A percentile compares a stretch with the other conserved stretches of the same genome.
Evolutionary conservation across 2,797 vertebrate genomes (phyloP).

Genomic region (Dermochelys coriacea): DNA sequence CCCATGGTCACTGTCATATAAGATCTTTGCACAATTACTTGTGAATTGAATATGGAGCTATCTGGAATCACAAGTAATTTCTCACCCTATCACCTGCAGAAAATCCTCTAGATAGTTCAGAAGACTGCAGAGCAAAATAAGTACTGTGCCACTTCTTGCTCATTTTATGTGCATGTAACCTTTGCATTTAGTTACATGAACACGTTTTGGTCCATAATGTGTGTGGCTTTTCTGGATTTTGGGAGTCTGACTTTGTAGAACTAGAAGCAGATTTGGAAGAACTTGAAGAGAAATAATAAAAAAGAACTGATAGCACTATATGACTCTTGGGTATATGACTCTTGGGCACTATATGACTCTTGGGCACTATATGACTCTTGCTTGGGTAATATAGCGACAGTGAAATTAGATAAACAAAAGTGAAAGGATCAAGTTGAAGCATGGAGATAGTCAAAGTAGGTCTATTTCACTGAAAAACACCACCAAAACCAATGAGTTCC

Average conservation of each 20-base stretch:
- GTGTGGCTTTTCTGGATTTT: neutral
- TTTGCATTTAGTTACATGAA: neutral
- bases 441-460: rapidly evolving
- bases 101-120: neutral
- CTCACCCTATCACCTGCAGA: neutral
- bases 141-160: conserved; percentile 2
- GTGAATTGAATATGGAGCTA: neutral
- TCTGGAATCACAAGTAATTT: neutral
- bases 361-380: too few species aligned
- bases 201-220: neutral
- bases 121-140: neutral
- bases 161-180: neutral
- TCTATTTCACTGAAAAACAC: neutral
- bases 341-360: neutral
- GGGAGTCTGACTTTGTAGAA: neutral
- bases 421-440: neutral
- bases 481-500: neutral
- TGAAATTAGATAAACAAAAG: neutral
- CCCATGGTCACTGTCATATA: neutral
- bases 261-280: neutral
- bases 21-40: neutral
- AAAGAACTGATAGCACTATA: rapidly evolving
- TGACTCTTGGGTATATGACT: neutral
- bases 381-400: neutral
- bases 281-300: neutral